Conservation (phyloP, 1,140 invertebrate species). For the Habropoda laboriosa region DNA sequence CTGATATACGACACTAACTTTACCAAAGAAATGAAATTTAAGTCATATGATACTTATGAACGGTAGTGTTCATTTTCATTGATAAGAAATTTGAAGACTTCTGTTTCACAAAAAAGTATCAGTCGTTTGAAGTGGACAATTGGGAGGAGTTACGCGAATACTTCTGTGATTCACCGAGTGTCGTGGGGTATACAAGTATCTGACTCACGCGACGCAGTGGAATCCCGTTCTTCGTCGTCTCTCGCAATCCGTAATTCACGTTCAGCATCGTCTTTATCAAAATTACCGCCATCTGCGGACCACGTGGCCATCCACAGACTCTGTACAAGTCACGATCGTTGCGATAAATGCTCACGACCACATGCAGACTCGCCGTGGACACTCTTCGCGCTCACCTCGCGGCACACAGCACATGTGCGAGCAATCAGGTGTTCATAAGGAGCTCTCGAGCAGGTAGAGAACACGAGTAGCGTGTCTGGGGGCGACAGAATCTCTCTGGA, state of each 20-base stretch:
- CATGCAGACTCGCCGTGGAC: neutral
- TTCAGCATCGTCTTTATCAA: slow-evolving; percentile 19
- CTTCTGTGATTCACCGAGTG: neutral
- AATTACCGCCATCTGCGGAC: slow-evolving; percentile 46
- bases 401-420: neutral
- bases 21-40: too few relatives aligned
- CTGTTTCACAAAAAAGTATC: too few relatives aligned
- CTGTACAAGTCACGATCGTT: neutral
- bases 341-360: neutral
- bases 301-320: slow-evolving; percentile 45
- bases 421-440: slow-evolving; percentile 46
- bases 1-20: too few relatives aligned
- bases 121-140: too few relatives aligned
- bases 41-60: too few relatives aligned
- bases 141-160: too few relatives aligned
- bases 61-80: too few relatives aligned
- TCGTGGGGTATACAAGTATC: neutral
- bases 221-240: neutral
- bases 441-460: slow-evolving; percentile 25
- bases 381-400: neutral
- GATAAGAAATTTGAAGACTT: too few relatives aligned
- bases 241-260: slow-evolving; percentile 28
- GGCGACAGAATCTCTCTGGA: slow-evolving; percentile 44
- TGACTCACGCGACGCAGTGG: neutral
- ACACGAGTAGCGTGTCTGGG: slow-evolving; percentile 47